Evolutionary conservation across 2,113 vertebrate genomes (phyloP).

Genomic region (Brachyistius frenatus): DNA sequence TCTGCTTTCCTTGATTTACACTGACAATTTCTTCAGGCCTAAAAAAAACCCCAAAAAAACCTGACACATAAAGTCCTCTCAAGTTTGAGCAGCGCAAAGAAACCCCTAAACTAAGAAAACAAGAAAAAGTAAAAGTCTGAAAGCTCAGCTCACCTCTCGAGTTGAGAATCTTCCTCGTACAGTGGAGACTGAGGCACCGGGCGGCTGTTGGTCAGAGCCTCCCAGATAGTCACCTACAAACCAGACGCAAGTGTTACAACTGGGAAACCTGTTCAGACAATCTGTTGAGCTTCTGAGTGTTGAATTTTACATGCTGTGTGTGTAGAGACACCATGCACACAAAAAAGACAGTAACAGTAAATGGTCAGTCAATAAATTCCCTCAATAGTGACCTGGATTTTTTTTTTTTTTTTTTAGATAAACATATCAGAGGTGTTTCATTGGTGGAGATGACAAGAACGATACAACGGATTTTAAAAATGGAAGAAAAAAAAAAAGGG

Average conservation of each 20-base stretch:
- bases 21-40: too few species aligned
- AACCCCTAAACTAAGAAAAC: background rate
- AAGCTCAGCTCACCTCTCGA: constrained; percentile 87
- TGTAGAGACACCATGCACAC: background rate
- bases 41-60: too few species aligned
- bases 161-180: constrained; percentile 91
- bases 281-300: background rate
- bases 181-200: constrained; percentile 83
- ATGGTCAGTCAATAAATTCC: background rate
- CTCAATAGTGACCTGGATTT: background rate
- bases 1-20: too few species aligned
- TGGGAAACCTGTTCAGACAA: background rate
- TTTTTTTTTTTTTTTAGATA: background rate
- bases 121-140: background rate
- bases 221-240: constrained; percentile 94
- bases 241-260: background rate
- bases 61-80: background rate
- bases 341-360: background rate
- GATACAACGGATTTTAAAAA: too few species aligned
- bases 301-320: background rate
- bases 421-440: too few species aligned
- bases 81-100: background rate
- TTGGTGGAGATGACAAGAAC: too few species aligned
- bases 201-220: constrained; percentile 92
- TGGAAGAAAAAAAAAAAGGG: background rate